phyloP scores from a whole-genome alignment of 2,888 invertebrate species.

The Chrysomela aeneicollis region DNA sequence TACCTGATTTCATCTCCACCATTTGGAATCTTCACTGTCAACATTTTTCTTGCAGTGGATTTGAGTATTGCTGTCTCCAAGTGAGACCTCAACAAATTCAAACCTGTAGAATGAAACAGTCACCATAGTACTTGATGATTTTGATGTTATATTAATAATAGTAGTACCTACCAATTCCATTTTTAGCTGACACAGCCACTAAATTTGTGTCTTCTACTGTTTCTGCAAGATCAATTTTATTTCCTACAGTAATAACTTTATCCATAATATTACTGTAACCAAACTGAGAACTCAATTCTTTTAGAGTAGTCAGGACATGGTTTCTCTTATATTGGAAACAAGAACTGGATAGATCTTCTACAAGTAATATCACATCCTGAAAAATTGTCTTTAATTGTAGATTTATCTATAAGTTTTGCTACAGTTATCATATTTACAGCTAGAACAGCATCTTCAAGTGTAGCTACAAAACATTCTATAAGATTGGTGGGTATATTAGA shows the following conservation, averaged over 20 bases:
- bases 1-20: slow-evolving; percentile 48
- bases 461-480: slow-evolving; percentile 81
- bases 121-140: not conserved
- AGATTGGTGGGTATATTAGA: slow-evolving; percentile 81
- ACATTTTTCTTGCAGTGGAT: slow-evolving; percentile 36
- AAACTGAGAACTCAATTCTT: slow-evolving; percentile 61
- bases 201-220: slow-evolving; percentile 37
- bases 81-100: slow-evolving; percentile 39
- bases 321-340: slow-evolving; percentile 72
- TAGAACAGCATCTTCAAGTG: slow-evolving; percentile 79
- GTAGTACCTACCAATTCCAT: slow-evolving; percentile 46
- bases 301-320: slow-evolving; percentile 74
- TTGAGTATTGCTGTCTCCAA: slow-evolving; percentile 41
- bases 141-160: not conserved
- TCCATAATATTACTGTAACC: slow-evolving; percentile 60
- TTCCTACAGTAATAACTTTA: slow-evolving; percentile 74
- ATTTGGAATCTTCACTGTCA: slow-evolving; percentile 43
- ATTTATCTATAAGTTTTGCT: not conserved
- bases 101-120: slow-evolving; percentile 31
- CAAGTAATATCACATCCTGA: slow-evolving; percentile 81
- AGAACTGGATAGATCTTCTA: slow-evolving; percentile 80
- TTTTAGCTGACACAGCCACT: slow-evolving; percentile 58
- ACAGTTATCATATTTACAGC: slow-evolving; percentile 64
- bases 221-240: slow-evolving; percentile 72
- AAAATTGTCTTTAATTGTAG: slow-evolving; percentile 38